Evolutionary conservation across 2,797 vertebrate species (phyloP).

Genomic region (Pangasius larnaudii): DNA sequence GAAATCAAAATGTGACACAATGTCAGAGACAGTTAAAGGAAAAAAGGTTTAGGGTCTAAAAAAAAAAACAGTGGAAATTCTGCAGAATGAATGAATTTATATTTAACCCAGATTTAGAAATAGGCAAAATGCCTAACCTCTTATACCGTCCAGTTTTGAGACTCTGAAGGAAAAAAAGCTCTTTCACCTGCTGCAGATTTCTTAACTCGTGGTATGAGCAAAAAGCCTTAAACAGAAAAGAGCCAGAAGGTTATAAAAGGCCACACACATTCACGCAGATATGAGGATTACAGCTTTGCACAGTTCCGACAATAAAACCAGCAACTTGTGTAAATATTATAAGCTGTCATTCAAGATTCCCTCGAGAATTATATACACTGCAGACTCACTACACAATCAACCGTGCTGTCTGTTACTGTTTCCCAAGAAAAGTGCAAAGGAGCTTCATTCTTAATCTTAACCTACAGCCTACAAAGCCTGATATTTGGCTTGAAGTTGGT

Average conservation of each 20-base stretch:
- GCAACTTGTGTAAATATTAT: neutral
- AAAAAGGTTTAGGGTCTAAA: neutral
- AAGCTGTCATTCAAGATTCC: neutral
- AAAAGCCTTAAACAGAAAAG: neutral
- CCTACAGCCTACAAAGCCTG: neutral
- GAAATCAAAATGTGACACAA: neutral
- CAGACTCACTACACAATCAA: neutral
- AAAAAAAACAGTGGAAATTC: neutral
- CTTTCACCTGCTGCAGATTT: slow-evolving; percentile 42
- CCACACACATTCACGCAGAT: neutral
- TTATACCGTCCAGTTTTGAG: neutral
- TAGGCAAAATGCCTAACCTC: neutral
- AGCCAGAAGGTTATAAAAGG: neutral
- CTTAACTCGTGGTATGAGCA: neutral
- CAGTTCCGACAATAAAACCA: neutral
- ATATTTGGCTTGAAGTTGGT: neutral
- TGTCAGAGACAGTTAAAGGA: too few species aligned
- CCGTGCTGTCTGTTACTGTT: neutral
- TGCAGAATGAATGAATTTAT: neutral
- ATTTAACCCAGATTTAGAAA: slow-evolving; percentile 24
- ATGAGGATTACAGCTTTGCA: slow-evolving; percentile 4
- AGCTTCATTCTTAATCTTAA: neutral
- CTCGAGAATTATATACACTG: neutral
- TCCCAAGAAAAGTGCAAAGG: neutral
- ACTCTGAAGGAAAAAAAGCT: neutral